Evolutionary conservation across 2,113 vertebrate genomes (phyloP).

Genomic region (Strigops habroptila): DNA sequence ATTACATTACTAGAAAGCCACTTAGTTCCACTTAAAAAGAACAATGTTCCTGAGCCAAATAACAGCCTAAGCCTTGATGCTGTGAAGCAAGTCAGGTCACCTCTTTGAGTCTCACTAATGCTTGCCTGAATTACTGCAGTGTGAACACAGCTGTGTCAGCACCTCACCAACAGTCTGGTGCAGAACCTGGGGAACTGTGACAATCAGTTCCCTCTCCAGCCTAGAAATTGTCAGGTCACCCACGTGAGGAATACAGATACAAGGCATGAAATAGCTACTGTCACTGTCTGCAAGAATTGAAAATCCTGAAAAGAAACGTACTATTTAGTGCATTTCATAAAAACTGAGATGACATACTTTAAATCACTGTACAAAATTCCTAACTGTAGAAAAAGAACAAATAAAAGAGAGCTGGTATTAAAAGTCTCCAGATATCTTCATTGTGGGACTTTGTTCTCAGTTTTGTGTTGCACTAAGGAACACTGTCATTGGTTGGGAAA

Average conservation of each 20-base stretch:
- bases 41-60: fast-evolving
- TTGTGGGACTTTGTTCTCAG: neutral
- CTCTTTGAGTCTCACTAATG: neutral
- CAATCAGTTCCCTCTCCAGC: neutral
- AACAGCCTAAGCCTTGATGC: neutral
- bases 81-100: neutral
- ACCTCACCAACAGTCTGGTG: neutral
- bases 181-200: no score
- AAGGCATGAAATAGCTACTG: neutral
- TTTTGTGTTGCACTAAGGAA: neutral
- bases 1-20: neutral
- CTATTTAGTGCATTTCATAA: neutral
- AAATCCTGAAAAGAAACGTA: neutral
- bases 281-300: neutral
- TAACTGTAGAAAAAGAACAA: neutral
- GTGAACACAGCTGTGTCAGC: neutral
- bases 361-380: neutral
- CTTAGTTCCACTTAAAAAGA: neutral
- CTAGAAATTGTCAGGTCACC: neutral
- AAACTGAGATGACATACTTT: neutral
- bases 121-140: fast-evolving
- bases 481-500: neutral
- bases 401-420: neutral
- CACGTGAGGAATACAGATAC: neutral
- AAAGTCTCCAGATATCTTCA: neutral